Base-by-base conservation (phyloP, 2,888 invertebrate genomes). In the Dicroscelio sp. region DNA sequence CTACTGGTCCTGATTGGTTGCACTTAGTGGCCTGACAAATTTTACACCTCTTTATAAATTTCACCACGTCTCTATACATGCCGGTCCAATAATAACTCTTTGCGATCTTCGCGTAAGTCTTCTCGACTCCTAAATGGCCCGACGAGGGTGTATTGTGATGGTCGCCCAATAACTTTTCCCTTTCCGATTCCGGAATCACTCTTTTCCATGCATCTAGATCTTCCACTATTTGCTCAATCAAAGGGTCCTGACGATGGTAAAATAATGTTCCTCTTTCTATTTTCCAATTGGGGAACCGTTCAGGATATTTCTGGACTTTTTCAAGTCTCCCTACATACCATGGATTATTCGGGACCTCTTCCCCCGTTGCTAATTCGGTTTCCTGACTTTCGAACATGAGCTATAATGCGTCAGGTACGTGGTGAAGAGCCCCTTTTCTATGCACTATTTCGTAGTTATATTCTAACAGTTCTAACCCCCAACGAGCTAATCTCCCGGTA, bases 61-160 rank as follows among this genome's bases (percentile, higher is more conserved):
- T 38, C 14, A 71, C 43, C 25, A 71, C 69, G 25, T 71, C 69
- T 43, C n/a, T 43, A 71, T 33, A 71, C 25, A 71, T 43, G 10
- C 48, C 69, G 14, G 63, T 8, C 63, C 63, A 63, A 63, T 78
- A 86, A 60, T 78, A 86, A 65, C 10, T 31, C 33, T 10, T 20
- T 1, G 65, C 73, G 1, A 75, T 20, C 10, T 75, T 20, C 1
- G 55, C 14, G 60, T 86, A 86, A 1, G 86, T 78, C 30, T 86
- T 78, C 23, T 86, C 76, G 3, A 69, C 48, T 0, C 82, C 88
- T 8, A 69, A 48, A 23, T 88, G 82, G 38, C 67, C 76, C 2
- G 83, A 35, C 14, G 75, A n/a, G 3, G 88, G 82, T 2, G 35
- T 30, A 20, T 52, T 58, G 35, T 88, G 83, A 58, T 17, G 3